Evolutionary conservation across 2,888 invertebrate genomes (phyloP).

Genomic region (Drosophila pseudotakahashii): DNA sequence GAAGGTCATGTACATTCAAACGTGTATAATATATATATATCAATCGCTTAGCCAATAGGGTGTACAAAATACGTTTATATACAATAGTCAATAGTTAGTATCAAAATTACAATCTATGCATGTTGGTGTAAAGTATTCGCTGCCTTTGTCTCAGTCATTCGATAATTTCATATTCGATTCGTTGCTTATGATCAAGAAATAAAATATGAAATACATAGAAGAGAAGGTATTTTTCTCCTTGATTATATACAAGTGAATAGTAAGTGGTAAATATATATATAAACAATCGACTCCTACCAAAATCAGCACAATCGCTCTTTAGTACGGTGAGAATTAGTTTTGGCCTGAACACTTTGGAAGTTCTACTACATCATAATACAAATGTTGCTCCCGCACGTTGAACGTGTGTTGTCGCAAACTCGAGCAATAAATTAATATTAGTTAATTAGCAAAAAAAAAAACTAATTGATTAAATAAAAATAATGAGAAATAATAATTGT

Average conservation of each 20-base stretch:
- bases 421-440: slow-evolving; percentile 31
- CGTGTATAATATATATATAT: neutral
- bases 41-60: slow-evolving; percentile 3
- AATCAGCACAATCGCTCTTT: slow-evolving; percentile 1
- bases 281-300: slow-evolving; percentile 13
- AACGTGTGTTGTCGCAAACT: slow-evolving; percentile 5
- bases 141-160: slow-evolving; percentile 49
- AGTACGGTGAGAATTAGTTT: slow-evolving; percentile 57
- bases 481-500: slow-evolving; percentile 43
- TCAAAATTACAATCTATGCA: slow-evolving; percentile 46
- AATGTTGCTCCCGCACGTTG: slow-evolving; percentile 13
- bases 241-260: slow-evolving; percentile 25
- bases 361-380: slow-evolving; percentile 54
- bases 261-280: slow-evolving; percentile 3
- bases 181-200: slow-evolving; percentile 23
- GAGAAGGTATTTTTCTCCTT: slow-evolving; percentile 9
- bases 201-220: slow-evolving; percentile 4
- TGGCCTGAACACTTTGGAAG: slow-evolving; percentile 80
- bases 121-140: slow-evolving; percentile 44
- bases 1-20: slow-evolving; percentile 1
- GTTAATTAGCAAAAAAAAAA: slow-evolving; percentile 13
- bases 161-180: slow-evolving; percentile 44
- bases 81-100: slow-evolving; percentile 40
- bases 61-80: slow-evolving; percentile 31
- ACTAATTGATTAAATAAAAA: slow-evolving; percentile 3